A percentile compares a stretch with the other conserved stretches of the same genome.
These are phyloP conservation scores for Microctonus hyperodae DNA, from an alignment of 2,888 invertebrate genomes.

Conservation along the genomic window DNA sequence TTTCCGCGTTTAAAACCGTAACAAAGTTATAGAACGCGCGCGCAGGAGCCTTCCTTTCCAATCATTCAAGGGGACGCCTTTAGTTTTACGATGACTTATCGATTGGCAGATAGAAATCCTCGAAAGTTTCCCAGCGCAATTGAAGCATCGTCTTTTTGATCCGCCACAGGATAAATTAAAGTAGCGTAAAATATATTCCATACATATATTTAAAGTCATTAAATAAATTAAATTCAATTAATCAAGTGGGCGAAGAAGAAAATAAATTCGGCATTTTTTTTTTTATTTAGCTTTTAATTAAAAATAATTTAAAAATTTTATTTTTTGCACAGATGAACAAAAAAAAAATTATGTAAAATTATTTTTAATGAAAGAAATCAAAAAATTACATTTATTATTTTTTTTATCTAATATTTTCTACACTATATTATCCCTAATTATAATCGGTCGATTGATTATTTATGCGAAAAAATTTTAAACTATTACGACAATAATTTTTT, in stretches of 20 bases:
- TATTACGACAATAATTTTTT: too few species aligned
- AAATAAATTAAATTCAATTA: neutral
- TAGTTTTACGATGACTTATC: constrained; percentile 10
- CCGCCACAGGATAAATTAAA: constrained; percentile 1
- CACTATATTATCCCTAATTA: too few species aligned
- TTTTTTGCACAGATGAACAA: neutral
- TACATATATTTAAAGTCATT: constrained; percentile 1
- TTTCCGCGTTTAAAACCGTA: constrained; percentile 12
- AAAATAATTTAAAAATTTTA: neutral
- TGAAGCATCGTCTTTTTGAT: neutral
- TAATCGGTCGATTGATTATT: too few species aligned
- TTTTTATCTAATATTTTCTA: too few species aligned
- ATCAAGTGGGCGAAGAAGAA: neutral
- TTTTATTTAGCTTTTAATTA: too few species aligned
- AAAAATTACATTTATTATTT: too few species aligned
- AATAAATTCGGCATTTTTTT: neutral
- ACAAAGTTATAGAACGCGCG: neutral
- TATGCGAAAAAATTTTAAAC: too few species aligned
- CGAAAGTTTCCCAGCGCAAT: constrained; percentile 6
- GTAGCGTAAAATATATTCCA: neutral
- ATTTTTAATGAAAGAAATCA: too few species aligned
- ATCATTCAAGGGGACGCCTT: constrained; percentile 3
- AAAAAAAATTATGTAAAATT: too few species aligned
- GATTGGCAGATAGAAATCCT: constrained; percentile 4
- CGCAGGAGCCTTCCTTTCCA: constrained; percentile 1